phyloP scores from a whole-genome alignment of 2,888 invertebrate genomes.

The Trissoscelio sp. region DNA sequence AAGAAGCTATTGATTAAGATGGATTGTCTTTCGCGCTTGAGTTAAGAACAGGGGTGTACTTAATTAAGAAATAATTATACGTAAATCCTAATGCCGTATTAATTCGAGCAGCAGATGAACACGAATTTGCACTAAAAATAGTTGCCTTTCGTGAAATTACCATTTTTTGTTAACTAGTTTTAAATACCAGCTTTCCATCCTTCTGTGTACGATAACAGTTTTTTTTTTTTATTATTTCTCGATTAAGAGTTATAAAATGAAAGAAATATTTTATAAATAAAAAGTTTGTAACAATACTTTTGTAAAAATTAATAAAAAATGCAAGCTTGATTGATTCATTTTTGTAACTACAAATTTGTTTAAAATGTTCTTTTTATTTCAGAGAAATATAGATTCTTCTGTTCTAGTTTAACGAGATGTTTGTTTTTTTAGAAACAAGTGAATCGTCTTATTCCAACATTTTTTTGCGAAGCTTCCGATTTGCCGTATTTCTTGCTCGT shows the following conservation, averaged over 20 bases:
- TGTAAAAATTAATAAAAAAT: too few relatives aligned
- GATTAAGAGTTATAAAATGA: too few relatives aligned
- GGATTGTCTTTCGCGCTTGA: constrained; percentile 51
- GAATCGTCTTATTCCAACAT: constrained; percentile 56
- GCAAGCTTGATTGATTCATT: too few relatives aligned
- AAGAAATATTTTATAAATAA: too few relatives aligned
- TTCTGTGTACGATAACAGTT: too few relatives aligned
- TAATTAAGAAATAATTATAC: constrained; percentile 62
- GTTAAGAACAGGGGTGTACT: constrained; percentile 43
- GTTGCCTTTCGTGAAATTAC: neutral
- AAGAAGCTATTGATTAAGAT: constrained; percentile 64
- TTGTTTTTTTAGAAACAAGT: constrained; percentile 48
- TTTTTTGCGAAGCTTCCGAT: constrained; percentile 57
- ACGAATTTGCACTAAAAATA: constrained; percentile 17
- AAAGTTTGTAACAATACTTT: too few relatives aligned
- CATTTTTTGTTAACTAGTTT: too few relatives aligned
- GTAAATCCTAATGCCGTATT: constrained; percentile 46
- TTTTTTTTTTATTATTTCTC: too few relatives aligned
- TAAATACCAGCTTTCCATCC: too few relatives aligned
- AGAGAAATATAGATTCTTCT: constrained; percentile 20
- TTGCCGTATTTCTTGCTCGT: constrained; percentile 62
- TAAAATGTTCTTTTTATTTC: too few relatives aligned
- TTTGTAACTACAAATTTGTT: too few relatives aligned
- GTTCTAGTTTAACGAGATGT: constrained; percentile 47
- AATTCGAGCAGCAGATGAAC: constrained; percentile 7